Conservation (phyloP, 2,888 invertebrate genomes). For the Ditylenchus weischeri region DNA sequence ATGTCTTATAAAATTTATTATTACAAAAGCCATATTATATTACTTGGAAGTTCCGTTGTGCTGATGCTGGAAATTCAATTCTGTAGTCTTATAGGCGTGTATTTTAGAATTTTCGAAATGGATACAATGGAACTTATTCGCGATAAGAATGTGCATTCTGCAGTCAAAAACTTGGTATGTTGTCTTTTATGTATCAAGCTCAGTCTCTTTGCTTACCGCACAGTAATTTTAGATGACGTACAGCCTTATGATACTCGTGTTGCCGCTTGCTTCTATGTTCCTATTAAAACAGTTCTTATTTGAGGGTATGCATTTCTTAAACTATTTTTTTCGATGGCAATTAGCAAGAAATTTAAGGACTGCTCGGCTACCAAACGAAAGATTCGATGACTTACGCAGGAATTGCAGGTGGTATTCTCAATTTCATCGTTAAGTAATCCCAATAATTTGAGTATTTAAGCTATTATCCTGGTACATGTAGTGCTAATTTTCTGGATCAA, state of each 20-base stretch:
- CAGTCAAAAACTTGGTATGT: conserved; percentile 46
- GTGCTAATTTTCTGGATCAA: conserved; percentile 51
- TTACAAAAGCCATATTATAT: neutral
- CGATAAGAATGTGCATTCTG: conserved; percentile 49
- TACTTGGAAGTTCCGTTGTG: too few species aligned
- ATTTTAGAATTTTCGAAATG: neutral
- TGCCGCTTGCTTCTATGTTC: conserved; percentile 58
- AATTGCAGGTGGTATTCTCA: conserved; percentile 46
- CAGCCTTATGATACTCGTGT: conserved; percentile 52
- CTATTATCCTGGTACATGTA: conserved; percentile 44
- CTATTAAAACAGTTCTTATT: conserved; percentile 51
- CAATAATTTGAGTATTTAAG: conserved; percentile 3
- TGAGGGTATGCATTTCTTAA: conserved; percentile 41
- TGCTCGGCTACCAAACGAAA: conserved; percentile 42
- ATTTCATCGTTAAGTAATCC: neutral
- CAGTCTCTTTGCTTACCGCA: too few species aligned
- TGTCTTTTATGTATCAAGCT: too few species aligned
- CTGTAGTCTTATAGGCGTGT: neutral
- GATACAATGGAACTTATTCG: conserved; percentile 46
- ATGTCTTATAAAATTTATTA: neutral
- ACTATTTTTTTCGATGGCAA: neutral
- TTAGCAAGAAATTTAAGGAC: conserved; percentile 35
- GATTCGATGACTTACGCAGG: conserved; percentile 57
- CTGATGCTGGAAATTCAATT: neutral
- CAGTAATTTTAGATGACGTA: conserved; percentile 35